Evolutionary conservation across 1,140 invertebrate species (phyloP).

Genomic region (Cyphomyrmex costatus): DNA sequence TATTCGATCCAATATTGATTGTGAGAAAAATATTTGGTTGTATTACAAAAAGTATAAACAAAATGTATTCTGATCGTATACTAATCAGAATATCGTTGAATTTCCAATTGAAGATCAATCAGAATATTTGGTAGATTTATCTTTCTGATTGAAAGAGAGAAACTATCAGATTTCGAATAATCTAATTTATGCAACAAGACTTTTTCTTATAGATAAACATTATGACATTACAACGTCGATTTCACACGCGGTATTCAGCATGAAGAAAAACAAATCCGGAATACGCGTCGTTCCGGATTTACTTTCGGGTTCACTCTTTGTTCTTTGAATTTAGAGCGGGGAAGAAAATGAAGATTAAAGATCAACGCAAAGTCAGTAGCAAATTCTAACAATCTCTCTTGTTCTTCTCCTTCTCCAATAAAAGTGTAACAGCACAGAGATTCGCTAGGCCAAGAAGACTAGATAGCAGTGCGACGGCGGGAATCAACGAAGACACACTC

Average conservation of each 20-base stretch:
- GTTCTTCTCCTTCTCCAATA: constrained; percentile 37
- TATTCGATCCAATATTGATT: neutral
- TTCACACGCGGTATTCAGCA: neutral
- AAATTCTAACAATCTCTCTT: constrained; percentile 25
- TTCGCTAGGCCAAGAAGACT: constrained; percentile 39
- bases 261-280: neutral
- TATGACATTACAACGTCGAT: neutral
- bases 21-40: no score
- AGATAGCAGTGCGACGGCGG: neutral
- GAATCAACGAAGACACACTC: neutral
- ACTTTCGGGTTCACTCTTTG: neutral
- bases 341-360: neutral
- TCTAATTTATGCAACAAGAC: no score
- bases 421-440: constrained; percentile 73
- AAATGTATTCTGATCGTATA: no score
- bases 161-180: no score
- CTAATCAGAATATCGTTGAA: no score
- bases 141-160: no score
- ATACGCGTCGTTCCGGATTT: neutral
- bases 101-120: no score
- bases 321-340: constrained; percentile 4
- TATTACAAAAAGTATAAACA: no score
- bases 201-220: neutral
- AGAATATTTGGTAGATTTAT: no score
- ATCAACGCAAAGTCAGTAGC: constrained; percentile 1